Conservation (phyloP, 1,140 invertebrate genomes). For the Drosophila kikkawai region DNA sequence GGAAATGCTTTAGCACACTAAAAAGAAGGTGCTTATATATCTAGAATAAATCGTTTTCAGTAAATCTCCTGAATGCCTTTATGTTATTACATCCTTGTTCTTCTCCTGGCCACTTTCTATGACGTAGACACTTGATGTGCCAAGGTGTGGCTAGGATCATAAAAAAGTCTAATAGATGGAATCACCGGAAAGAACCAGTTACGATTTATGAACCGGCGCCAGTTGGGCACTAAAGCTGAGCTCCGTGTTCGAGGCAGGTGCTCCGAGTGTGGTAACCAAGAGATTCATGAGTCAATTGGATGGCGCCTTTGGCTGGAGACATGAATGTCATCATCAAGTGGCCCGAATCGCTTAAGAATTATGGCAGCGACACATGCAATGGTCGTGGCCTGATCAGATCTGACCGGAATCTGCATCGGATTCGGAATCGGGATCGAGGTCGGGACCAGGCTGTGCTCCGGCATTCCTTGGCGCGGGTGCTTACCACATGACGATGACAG, state of each 20-base stretch:
- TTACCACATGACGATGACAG: constrained; percentile 69
- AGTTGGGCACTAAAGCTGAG: constrained; percentile 21
- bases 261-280: constrained; percentile 40
- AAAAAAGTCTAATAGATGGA: constrained; percentile 59
- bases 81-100: neutral
- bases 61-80: neutral
- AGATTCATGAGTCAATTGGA: constrained; percentile 62
- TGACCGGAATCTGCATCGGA: constrained; percentile 23
- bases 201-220: constrained; percentile 14
- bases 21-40: neutral
- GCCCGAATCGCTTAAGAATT: constrained; percentile 52
- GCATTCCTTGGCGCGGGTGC: constrained; percentile 64
- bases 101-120: constrained; percentile 33
- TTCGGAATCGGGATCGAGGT: constrained; percentile 4
- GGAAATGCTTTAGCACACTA: too few relatives aligned
- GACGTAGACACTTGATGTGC: constrained; percentile 43
- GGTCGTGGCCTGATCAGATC: constrained; percentile 23
- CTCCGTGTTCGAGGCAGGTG: constrained; percentile 35
- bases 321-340: constrained; percentile 74
- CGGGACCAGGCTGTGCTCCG: constrained; percentile 32
- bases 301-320: constrained; percentile 56
- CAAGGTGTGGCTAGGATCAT: constrained; percentile 53
- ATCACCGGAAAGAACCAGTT: constrained; percentile 57
- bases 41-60: neutral
- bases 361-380: constrained; percentile 73